Evolutionary conservation across 23 tunicate species (phyloP).

Genomic region (Halocynthia roretzi): DNA sequence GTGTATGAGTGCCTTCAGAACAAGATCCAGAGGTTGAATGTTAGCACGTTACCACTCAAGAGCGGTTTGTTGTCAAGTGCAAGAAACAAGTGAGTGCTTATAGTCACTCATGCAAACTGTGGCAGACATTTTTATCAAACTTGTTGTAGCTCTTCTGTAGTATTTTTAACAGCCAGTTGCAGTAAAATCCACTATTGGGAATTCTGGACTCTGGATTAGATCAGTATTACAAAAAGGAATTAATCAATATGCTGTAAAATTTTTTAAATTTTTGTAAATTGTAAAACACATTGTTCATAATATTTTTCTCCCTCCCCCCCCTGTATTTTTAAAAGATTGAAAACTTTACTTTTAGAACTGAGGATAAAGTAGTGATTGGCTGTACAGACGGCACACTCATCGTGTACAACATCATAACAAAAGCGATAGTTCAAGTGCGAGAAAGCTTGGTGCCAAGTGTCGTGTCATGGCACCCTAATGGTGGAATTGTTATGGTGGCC

Average conservation of each 20-base stretch:
- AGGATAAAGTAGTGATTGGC: constrained; percentile 64
- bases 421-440: constrained; percentile 28
- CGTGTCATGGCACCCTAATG: constrained; percentile 32
- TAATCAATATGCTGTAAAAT: no score
- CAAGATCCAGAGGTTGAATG: constrained; percentile 48
- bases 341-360: constrained; percentile 20
- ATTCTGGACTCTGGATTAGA: no score
- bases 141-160: no score
- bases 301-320: no score
- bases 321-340: no score
- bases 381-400: constrained; percentile 65
- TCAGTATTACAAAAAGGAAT: no score
- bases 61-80: constrained; percentile 59
- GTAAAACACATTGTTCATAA: no score
- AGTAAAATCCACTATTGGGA: no score
- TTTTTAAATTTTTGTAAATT: no score
- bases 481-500: constrained; percentile 58
- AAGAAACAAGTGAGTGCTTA: constrained; percentile 50
- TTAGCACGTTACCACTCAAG: constrained; percentile 58
- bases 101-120: no score
- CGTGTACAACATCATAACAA: constrained; percentile 44
- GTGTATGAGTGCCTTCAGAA: constrained; percentile 58
- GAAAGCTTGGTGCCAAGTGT: constrained; percentile 49
- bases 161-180: no score
- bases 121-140: no score